These are phyloP conservation scores for Steinernema khuongi DNA, from an alignment of 1,140 invertebrate genomes.

Conservation along the genomic window DNA sequence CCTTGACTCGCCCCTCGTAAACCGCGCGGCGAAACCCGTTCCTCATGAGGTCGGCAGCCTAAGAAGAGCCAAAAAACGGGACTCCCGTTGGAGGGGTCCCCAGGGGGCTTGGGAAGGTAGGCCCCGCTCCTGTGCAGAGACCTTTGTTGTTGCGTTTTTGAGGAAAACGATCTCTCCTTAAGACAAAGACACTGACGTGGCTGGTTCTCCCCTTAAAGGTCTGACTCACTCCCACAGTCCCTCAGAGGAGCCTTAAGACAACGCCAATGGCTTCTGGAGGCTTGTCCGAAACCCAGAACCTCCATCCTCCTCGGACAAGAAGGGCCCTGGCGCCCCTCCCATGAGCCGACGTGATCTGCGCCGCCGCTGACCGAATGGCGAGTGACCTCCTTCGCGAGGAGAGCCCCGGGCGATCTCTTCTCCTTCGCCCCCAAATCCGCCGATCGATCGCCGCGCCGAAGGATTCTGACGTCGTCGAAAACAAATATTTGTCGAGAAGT, in stretches of 20 bases:
- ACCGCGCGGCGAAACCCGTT: constrained; percentile 1
- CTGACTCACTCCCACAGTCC: too few relatives aligned
- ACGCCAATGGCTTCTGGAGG: too few relatives aligned
- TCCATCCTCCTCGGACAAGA: background rate
- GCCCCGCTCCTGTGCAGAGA: background rate
- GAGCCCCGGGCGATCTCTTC: background rate
- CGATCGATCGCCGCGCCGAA: constrained; percentile 1
- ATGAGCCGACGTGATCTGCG: background rate
- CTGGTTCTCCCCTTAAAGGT: too few relatives aligned
- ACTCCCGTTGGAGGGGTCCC: too few relatives aligned
- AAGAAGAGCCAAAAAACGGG: background rate
- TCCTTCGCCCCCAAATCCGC: background rate
- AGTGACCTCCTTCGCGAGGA: constrained; percentile 2
- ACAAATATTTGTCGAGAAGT: constrained; percentile 3
- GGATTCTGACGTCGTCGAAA: background rate
- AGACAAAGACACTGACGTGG: too few relatives aligned
- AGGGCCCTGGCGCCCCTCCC: background rate
- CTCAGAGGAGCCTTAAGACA: too few relatives aligned
- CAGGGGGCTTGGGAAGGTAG: too few relatives aligned
- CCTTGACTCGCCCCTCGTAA: background rate
- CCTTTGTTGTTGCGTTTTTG: too few relatives aligned
- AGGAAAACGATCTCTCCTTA: too few relatives aligned
- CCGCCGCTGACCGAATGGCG: background rate
- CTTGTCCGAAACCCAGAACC: too few relatives aligned
- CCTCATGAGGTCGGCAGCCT: constrained; percentile 4